These are phyloP conservation scores for Melanargia galathea DNA, from an alignment of 2,888 invertebrate genomes.

Conservation along the genomic window DNA sequence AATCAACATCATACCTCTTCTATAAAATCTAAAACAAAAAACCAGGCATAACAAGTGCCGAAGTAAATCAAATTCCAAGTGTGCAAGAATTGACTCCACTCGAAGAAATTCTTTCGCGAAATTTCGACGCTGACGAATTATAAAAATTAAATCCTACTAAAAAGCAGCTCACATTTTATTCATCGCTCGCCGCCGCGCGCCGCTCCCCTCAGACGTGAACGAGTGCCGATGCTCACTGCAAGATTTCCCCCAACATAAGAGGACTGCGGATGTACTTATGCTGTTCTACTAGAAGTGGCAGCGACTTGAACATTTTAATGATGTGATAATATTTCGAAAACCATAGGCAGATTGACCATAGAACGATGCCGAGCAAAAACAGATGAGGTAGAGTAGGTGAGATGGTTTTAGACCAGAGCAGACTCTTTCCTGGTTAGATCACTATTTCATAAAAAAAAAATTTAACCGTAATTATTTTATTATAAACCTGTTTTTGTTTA, in stretches of 20 bases:
- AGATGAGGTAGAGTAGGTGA: no score
- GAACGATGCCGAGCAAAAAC: no score
- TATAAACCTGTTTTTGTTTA: no score
- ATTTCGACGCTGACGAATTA: conserved; percentile 43
- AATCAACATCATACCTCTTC: no score
- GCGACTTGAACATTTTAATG: background rate
- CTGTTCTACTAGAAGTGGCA: conserved; percentile 41
- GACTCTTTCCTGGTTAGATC: no score
- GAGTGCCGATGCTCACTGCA: conserved; percentile 75
- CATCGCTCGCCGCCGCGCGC: conserved; percentile 58
- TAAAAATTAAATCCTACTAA: conserved; percentile 55
- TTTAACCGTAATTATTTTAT: no score
- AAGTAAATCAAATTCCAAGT: conserved; percentile 36
- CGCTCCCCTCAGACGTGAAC: conserved; percentile 64
- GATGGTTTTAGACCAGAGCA: no score
- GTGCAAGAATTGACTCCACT: conserved; percentile 39
- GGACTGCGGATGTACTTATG: conserved; percentile 41
- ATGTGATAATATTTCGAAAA: background rate
- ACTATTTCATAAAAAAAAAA: no score
- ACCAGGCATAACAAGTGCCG: conserved; percentile 18
- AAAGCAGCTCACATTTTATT: conserved; percentile 62
- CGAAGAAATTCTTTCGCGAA: conserved; percentile 39
- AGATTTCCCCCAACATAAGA: conserved; percentile 64
- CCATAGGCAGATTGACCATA: background rate
- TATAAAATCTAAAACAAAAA: conserved; percentile 4